Conservation (phyloP, 2,113 vertebrate species). For the Archocentrus centrarchus region DNA sequence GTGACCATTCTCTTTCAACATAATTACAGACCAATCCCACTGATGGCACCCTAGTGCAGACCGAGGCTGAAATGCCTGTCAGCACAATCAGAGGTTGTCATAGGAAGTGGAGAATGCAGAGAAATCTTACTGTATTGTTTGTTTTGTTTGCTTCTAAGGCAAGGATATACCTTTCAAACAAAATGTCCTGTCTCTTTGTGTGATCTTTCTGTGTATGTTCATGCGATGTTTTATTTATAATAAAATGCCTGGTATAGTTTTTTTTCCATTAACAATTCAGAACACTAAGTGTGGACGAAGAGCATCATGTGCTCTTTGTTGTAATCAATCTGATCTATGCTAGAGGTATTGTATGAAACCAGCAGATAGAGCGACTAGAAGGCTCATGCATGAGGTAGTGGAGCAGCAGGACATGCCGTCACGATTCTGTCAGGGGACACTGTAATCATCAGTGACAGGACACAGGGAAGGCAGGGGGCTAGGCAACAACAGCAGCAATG, state of each 20-base stretch:
- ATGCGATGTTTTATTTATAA: neutral
- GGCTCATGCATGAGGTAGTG: neutral
- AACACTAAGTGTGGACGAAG: neutral
- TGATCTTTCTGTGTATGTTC: neutral
- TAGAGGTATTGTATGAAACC: neutral
- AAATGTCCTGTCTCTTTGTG: neutral
- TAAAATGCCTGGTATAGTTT: no score
- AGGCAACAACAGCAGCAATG: neutral
- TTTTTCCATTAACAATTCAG: no score
- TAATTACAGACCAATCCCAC: slow-evolving; percentile 42
- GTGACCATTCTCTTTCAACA: slow-evolving; percentile 41
- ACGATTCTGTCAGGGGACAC: neutral
- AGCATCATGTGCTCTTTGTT: neutral
- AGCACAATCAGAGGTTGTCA: slow-evolving; percentile 52
- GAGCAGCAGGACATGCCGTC: neutral
- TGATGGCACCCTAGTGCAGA: neutral
- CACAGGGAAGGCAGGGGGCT: neutral
- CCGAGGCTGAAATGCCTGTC: slow-evolving; percentile 15
- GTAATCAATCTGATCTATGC: slow-evolving; percentile 19
- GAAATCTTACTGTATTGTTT: slow-evolving; percentile 17
- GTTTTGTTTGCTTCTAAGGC: neutral
- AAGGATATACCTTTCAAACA: neutral
- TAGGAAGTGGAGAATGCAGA: slow-evolving; percentile 25
- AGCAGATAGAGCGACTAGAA: neutral
- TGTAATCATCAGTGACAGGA: slow-evolving; percentile 53